Base-by-base conservation (phyloP, 2,888 invertebrate genomes). In the Pteria penguin region DNA sequence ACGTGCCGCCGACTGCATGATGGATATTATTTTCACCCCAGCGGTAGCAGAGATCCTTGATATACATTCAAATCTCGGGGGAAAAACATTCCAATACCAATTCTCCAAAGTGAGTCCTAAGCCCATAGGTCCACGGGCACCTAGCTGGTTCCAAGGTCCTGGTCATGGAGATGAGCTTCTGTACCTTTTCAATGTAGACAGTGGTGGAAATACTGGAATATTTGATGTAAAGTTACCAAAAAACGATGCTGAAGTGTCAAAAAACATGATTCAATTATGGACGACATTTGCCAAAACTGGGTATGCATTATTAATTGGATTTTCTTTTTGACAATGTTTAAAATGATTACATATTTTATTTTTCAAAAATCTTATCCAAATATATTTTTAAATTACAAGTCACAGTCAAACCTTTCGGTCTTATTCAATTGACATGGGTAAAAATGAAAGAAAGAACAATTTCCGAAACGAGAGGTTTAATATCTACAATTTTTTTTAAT, bases 91-190 rank as follows among this genome's bases (percentile, higher is more conserved):
- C n/a, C 68, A 68, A 33, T 68, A 68, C 26, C 22, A 22, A 26
- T 24, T 68, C 4, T 57, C 68, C 1, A 57, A 57, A 26, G 2
- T 11, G 8, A 68, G 57, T 26, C 26, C 33, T 22, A 11, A 14
- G 29, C 33, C 68, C 8, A 14, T 68, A 1, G 18, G 11, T 4
- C 22, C 22, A 14, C 57, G 32, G 22, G 29, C 68, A 22, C 57
- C 68, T 2, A 3, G 11, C 2, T 68, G 68, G 68, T 68, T 68
- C 18, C 26, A 26, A 27, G 68, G 68, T 11, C 3, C 4, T 26
- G 68, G 68, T 2, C 68, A 68, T 33, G 68, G 33, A n/a, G 68
- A 68, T 14, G 68, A 68, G 22, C 26, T 68, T 2, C 22, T 32
- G 2, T 68, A 68, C 27, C 24, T 68, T 22, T 68, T 68, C 45